Base-by-base conservation (phyloP, 1,140 invertebrate species). In the Drosophila oshimai region DNA sequence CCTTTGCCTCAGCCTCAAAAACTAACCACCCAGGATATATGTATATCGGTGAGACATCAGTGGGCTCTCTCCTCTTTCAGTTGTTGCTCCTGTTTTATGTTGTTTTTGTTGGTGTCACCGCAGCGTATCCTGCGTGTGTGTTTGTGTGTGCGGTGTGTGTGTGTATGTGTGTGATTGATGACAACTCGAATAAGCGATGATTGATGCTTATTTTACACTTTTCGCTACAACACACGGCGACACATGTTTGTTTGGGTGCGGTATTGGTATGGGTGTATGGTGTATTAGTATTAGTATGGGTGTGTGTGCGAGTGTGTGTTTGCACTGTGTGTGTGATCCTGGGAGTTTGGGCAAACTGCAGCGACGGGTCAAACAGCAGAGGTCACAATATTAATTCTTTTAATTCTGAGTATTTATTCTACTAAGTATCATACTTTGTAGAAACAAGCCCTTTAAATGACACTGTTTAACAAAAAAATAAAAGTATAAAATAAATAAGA, bases 121-220 rank as follows among this genome's bases (percentile, higher is more conserved):
- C 74, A 78, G 62, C 55, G 37, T 50, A 78, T 71, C 61, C 44
- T 39, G 41, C 31, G 53, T 55, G 58, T 51, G 60, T 77, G 62
- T 69, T 69, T 70, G 53, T 65, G 77, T 74, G 72, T 81, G 72
- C 72, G 73, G 33, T 68, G 78, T 81, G 78, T 83, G 72, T 70
- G 80, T 89, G 33, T 68, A 77, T 81, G 78, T 83, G 72, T 70
- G 80, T 89, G 86, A 89, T 89, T 89, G 86, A 89, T 89, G 86
- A 81, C 80, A 89, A 89, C 65, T 89, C 84, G 84, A 84, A 89
- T 89, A 89, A 89, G 86, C 86, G 74, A 89, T 89, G 86, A 89
- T 89, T 89, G 86, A 89, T 89, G 86, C 80, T 89, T 86, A 74
- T 81, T 87, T 89, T 84, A 89, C 84, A 89, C 84, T 84, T 84